Evolutionary conservation across 2,797 vertebrate species (phyloP).

Genomic region (Darevskia nairensis): DNA sequence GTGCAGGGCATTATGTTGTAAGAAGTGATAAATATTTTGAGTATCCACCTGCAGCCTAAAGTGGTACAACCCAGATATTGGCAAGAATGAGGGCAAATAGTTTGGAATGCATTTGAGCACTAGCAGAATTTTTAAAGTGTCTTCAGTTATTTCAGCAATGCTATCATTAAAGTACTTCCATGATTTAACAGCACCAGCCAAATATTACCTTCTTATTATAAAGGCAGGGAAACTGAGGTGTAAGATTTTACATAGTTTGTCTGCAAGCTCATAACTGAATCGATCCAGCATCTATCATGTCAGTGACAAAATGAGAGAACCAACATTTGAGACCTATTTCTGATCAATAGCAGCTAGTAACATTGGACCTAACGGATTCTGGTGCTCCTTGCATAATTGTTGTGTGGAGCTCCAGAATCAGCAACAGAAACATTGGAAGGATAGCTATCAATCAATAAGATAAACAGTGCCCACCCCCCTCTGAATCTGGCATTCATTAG

Average conservation of each 20-base stretch:
- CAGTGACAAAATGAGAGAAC: neutral
- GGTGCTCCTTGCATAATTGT: neutral
- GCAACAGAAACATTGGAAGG: no score
- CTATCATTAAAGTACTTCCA: slow-evolving; percentile 5
- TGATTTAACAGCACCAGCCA: neutral
- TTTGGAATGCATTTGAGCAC: slow-evolving; percentile 6
- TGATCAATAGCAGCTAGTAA: neutral
- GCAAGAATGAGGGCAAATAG: neutral
- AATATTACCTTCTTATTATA: neutral
- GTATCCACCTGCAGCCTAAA: neutral
- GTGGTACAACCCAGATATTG: neutral
- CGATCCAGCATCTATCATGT: no score
- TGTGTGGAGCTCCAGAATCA: neutral
- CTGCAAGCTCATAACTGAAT: neutral
- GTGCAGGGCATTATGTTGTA: neutral
- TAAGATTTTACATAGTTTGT: neutral
- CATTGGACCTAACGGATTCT: neutral
- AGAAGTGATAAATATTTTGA: neutral
- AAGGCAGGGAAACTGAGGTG: neutral
- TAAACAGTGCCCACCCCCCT: neutral
- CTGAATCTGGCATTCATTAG: neutral
- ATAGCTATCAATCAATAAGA: slow-evolving; percentile 5
- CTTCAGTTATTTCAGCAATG: slow-evolving; percentile 11
- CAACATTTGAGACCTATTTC: neutral
- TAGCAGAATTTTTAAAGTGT: neutral